Conservation (phyloP, 2,888 invertebrate genomes). For the Scaptomyza caliginosa region DNA sequence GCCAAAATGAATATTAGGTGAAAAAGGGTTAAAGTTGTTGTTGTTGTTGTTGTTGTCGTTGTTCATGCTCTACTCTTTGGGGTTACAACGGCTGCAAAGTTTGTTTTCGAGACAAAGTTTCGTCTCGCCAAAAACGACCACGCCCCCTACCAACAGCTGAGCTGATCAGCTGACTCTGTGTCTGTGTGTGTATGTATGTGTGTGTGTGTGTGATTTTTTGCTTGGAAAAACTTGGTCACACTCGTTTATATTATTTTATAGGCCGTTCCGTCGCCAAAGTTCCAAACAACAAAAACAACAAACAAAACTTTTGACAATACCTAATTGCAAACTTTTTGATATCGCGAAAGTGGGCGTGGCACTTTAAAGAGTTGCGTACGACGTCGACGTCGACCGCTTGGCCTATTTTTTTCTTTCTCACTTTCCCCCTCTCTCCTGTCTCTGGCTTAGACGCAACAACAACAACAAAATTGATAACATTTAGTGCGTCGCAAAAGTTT, state of each 20-base stretch:
- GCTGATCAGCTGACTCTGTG: slow-evolving; percentile 42
- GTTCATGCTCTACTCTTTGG: slow-evolving; percentile 36
- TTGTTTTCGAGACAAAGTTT: slow-evolving; percentile 69
- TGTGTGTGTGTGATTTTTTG: slow-evolving; percentile 12
- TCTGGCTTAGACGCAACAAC: slow-evolving; percentile 56
- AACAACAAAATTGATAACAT: slow-evolving; percentile 63
- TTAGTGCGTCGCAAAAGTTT: slow-evolving; percentile 77
- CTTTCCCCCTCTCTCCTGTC: slow-evolving; percentile 5
- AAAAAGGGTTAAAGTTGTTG: slow-evolving; percentile 38
- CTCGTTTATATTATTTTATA: slow-evolving; percentile 67
- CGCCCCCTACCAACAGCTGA: slow-evolving; percentile 48
- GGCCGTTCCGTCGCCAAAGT: slow-evolving; percentile 75
- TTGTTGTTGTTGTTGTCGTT: slow-evolving; percentile 20
- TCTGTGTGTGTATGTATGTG: not conserved
- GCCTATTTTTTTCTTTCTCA: slow-evolving; percentile 48
- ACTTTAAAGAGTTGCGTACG: slow-evolving; percentile 50
- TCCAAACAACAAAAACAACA: slow-evolving; percentile 57
- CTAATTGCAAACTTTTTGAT: slow-evolving; percentile 77
- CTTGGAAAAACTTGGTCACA: slow-evolving; percentile 38
- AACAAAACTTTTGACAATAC: slow-evolving; percentile 73
- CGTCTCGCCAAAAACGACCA: slow-evolving; percentile 50
- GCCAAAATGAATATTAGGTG: slow-evolving; percentile 10
- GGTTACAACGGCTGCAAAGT: slow-evolving; percentile 64
- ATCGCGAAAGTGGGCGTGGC: slow-evolving; percentile 47
- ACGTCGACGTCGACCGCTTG: slow-evolving; percentile 31